These are phyloP conservation scores for Drosophila longiperda DNA, from an alignment of 2,888 invertebrate species.

Conservation along the genomic window DNA sequence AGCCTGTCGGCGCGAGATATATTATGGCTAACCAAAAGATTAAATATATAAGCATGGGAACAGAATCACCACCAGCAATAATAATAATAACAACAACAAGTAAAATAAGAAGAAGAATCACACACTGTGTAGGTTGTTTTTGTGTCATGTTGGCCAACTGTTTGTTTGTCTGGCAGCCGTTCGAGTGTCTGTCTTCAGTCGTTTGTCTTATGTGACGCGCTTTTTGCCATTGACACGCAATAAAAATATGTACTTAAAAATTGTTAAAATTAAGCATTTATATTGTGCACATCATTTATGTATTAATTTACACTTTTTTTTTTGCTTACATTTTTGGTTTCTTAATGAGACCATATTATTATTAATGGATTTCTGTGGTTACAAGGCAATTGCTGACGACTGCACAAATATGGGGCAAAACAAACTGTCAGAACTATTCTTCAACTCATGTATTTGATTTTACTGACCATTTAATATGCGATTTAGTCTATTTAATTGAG, in stretches of 20 bases:
- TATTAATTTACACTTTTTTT: slow-evolving; percentile 28
- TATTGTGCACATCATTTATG: slow-evolving; percentile 55
- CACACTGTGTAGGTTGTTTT: slow-evolving; percentile 31
- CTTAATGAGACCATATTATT: slow-evolving; percentile 24
- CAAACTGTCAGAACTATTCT: slow-evolving; percentile 3
- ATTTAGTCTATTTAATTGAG: too few species aligned
- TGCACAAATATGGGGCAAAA: slow-evolving; percentile 35
- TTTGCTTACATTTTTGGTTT: slow-evolving; percentile 1
- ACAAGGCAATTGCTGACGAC: slow-evolving; percentile 21
- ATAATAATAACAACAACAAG: slow-evolving; percentile 34
- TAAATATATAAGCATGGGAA: slow-evolving; percentile 54
- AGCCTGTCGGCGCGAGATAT: slow-evolving; percentile 75
- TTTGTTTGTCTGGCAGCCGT: slow-evolving; percentile 49
- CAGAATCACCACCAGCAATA: slow-evolving; percentile 20
- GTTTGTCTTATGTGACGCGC: slow-evolving; percentile 70
- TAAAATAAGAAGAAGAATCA: slow-evolving; percentile 22
- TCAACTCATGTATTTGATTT: slow-evolving; percentile 8
- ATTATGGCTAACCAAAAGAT: slow-evolving; percentile 75
- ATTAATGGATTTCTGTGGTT: slow-evolving; percentile 30
- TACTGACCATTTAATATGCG: not conserved
- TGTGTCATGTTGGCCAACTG: slow-evolving; percentile 50
- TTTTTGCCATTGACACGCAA: slow-evolving; percentile 83
- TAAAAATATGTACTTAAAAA: slow-evolving; percentile 73
- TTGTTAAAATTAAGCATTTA: slow-evolving; percentile 48
- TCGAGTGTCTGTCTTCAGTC: slow-evolving; percentile 12